A percentile compares a stretch with the other conserved stretches of the same genome.
Evolutionary conservation across 2,888 invertebrate species (phyloP).

Genomic region (Cylindroiulus punctatus): DNA sequence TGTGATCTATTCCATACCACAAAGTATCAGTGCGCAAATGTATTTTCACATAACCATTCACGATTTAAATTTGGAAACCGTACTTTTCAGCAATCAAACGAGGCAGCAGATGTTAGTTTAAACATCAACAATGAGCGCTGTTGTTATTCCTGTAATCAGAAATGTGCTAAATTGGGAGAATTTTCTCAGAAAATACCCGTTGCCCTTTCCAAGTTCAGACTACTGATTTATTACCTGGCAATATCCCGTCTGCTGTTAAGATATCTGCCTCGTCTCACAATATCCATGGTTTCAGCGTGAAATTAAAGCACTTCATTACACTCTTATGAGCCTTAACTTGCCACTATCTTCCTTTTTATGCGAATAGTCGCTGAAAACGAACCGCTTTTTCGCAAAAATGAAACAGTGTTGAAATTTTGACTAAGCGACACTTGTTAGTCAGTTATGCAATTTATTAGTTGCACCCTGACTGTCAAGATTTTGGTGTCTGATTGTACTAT

Average conservation of each 20-base stretch:
- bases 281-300: no score
- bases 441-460: slow-evolving; percentile 15
- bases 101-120: background rate
- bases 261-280: no score
- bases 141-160: background rate
- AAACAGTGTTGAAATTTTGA: background rate
- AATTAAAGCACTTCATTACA: background rate
- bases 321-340: background rate
- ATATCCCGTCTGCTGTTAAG: background rate
- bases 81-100: background rate
- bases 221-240: background rate
- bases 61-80: background rate
- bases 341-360: background rate
- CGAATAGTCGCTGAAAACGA: background rate
- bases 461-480: background rate
- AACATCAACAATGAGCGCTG: background rate
- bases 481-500: background rate
- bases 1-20: no score
- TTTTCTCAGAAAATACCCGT: background rate
- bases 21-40: no score
- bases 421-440: background rate
- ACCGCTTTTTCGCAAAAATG: background rate
- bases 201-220: background rate
- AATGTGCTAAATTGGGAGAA: background rate
- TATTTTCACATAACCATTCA: no score